Conservation (phyloP, 2,888 invertebrate species). For the Arge pagana region DNA sequence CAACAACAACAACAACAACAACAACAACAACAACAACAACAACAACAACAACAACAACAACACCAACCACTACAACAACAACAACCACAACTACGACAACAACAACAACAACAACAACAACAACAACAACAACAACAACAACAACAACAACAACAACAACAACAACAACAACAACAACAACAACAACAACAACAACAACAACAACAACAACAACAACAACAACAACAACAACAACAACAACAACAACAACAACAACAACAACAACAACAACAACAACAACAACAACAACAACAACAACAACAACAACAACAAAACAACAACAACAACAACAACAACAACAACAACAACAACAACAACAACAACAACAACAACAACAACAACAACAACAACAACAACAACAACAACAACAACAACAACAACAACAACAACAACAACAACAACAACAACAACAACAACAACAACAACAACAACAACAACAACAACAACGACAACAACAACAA, state of each 20-base stretch:
- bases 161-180: constrained; percentile 21
- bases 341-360: constrained; percentile 21
- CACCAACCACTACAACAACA: no score
- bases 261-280: constrained; percentile 24
- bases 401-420: constrained; percentile 20
- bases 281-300: constrained; percentile 17
- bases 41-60: no score
- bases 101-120: constrained; percentile 20
- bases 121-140: constrained; percentile 21
- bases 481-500: constrained; percentile 10
- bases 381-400: constrained; percentile 21
- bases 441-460: constrained; percentile 19
- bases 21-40: constrained; percentile 20
- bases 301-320: no score
- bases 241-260: constrained; percentile 24
- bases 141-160: constrained; percentile 22
- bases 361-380: constrained; percentile 21
- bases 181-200: constrained; percentile 21
- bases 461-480: constrained; percentile 22
- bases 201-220: constrained; percentile 20
- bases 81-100: no score
- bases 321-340: constrained; percentile 15
- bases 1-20: no score
- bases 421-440: constrained; percentile 22
- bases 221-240: constrained; percentile 24